These are phyloP conservation scores for Heliconius aoede DNA, from an alignment of 2,888 invertebrate genomes.

Conservation along the genomic window DNA sequence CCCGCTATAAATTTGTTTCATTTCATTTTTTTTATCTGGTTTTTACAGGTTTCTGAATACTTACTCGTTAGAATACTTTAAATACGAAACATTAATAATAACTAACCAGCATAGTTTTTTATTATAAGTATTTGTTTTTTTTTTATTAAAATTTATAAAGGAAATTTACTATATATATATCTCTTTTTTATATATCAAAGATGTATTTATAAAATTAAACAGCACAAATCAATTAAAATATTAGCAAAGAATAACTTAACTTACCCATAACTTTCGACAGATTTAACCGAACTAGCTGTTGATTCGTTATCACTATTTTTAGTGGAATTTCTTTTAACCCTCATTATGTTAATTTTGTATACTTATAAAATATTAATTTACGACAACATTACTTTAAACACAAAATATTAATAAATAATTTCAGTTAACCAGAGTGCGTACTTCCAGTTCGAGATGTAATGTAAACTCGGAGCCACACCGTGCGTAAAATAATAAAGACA, in stretches of 20 bases:
- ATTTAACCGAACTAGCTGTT: constrained; percentile 64
- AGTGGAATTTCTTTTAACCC: constrained; percentile 51
- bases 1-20: no score
- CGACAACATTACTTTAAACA: background rate
- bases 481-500: background rate
- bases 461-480: background rate
- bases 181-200: no score
- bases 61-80: no score
- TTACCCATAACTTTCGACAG: constrained; percentile 69
- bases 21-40: no score
- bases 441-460: constrained; percentile 4
- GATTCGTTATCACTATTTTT: constrained; percentile 57
- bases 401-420: background rate
- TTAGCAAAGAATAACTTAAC: constrained; percentile 45
- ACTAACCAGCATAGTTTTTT: no score
- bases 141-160: no score
- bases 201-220: background rate
- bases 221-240: background rate
- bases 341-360: constrained; percentile 51
- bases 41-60: no score
- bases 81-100: no score
- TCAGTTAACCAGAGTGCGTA: background rate
- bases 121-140: no score
- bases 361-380: background rate
- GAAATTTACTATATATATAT: no score